Base-by-base conservation (phyloP, 1,140 invertebrate species). In the Pogonognathellus flavescens region DNA sequence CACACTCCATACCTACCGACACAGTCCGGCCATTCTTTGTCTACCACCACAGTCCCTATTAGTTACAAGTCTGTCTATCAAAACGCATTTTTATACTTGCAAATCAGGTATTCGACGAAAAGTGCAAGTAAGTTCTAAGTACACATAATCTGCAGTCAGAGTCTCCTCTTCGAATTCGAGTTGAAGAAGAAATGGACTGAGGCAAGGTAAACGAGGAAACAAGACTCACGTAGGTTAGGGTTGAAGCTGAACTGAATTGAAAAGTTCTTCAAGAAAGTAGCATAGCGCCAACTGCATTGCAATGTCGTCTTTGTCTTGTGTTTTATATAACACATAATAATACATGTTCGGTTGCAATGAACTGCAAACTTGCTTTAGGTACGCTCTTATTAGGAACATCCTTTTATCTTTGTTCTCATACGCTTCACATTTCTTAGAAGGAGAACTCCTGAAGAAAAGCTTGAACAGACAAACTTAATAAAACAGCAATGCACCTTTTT, bases 151-250 rank as follows among this genome's bases (percentile, higher is more conserved):
- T 41, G 31, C 31, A 41, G 31, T 6, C 31, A 41, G 31, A 41
- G 31, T 3, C 41, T 76, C 31, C n/a, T 72, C 66, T 16, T 41
- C 41, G 14, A 76, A 76, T 76, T 76, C 70, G 25, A 66, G 31
- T 41, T 41, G 31, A 57, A 57, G 49, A 49, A n/a, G 70, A 49
- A n/a, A 76, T 76, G 31, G 70, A 76, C 41, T 50, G 70, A 76
- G 70, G 70, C 70, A 76, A 76, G 70, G 70, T 76, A 76, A 76
- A 76, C 70, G 70, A 76, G 70, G 70, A 50, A 76, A 76, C 70
- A 16, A 16, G 14, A 76, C 70, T 76, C 70, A 76, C 70, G 70
- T 76, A 76, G 70, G 70, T 76, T 76, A 76, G 70, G 70, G 70
- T 76, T 76, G 70, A 76, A 76, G 70, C 41, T 76, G 70, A 76